These are phyloP conservation scores for Dusona sp. DNA, from an alignment of 2,888 invertebrate species.

Conservation along the genomic window DNA sequence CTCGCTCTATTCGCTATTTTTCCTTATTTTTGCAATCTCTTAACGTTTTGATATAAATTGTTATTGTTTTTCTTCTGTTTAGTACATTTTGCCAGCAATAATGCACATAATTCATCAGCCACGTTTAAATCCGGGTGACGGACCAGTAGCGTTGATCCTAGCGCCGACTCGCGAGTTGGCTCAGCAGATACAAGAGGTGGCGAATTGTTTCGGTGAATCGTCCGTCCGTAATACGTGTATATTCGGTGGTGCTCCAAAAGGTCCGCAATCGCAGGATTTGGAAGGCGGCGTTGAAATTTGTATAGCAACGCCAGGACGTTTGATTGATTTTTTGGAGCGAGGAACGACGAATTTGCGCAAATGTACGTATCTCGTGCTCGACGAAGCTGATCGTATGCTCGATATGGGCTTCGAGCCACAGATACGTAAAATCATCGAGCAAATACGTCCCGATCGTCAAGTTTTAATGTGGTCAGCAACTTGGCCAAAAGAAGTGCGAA, in stretches of 20 bases:
- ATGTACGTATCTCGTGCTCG: constrained; percentile 95
- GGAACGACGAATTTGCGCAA: constrained; percentile 92
- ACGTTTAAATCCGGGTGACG: constrained; percentile 87
- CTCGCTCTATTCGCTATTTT: too few relatives aligned
- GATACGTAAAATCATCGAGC: constrained; percentile 96
- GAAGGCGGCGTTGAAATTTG: constrained; percentile 97
- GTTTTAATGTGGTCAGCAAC: constrained; percentile 99
- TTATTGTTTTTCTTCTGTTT: constrained; percentile 67
- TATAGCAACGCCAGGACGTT: constrained; percentile 97
- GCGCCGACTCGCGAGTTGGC: constrained; percentile 87
- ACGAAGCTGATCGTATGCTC: constrained; percentile 97
- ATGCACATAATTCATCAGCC: constrained; percentile 88
- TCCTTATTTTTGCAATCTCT: not conserved
- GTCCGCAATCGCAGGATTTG: constrained; percentile 93
- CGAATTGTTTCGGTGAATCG: constrained; percentile 95
- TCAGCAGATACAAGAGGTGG: constrained; percentile 90
- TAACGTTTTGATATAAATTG: not conserved
- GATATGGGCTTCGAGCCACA: constrained; percentile 99
- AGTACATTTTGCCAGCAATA: constrained; percentile 87
- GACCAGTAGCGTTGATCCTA: constrained; percentile 87
- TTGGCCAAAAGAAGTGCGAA: constrained; percentile 98
- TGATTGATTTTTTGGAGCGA: constrained; percentile 97
- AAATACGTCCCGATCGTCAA: constrained; percentile 97
- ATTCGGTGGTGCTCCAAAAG: constrained; percentile 99
- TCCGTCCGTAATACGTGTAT: constrained; percentile 96